A percentile compares a stretch with the other conserved stretches of the same genome.
Conservation (phyloP, 2,797 vertebrate species). For the Pangasius larnaudii region DNA sequence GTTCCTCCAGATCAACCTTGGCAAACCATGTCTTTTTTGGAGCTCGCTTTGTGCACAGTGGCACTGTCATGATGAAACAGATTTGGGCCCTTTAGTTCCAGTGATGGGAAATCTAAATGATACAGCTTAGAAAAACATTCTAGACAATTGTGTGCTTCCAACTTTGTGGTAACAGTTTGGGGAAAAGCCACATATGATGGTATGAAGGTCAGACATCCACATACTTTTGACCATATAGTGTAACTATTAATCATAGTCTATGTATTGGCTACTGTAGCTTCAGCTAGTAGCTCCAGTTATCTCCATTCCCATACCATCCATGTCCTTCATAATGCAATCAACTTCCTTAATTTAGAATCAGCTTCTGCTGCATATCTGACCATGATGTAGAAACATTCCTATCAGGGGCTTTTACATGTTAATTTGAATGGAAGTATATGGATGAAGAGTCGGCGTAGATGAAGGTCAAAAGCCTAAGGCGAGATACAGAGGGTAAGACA, state of each 20-base stretch:
- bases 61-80: neutral
- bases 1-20: neutral
- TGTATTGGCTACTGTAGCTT: neutral
- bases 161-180: neutral
- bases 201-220: neutral
- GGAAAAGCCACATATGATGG: neutral
- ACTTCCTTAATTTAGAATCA: neutral
- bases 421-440: neutral
- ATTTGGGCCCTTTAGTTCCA: neutral
- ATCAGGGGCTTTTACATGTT: neutral
- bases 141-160: neutral
- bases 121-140: neutral
- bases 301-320: neutral
- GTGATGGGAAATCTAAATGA: neutral
- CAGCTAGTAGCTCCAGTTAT: neutral
- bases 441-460: neutral
- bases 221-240: neutral
- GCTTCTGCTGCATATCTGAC: neutral
- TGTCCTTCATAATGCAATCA: neutral
- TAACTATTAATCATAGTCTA: neutral
- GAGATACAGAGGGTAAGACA: neutral
- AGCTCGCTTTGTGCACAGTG: neutral
- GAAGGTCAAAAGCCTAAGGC: neutral
- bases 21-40: neutral
- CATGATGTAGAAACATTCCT: neutral